Conservation (phyloP, 2,888 invertebrate genomes). For the Didymodactylos carnosus region DNA sequence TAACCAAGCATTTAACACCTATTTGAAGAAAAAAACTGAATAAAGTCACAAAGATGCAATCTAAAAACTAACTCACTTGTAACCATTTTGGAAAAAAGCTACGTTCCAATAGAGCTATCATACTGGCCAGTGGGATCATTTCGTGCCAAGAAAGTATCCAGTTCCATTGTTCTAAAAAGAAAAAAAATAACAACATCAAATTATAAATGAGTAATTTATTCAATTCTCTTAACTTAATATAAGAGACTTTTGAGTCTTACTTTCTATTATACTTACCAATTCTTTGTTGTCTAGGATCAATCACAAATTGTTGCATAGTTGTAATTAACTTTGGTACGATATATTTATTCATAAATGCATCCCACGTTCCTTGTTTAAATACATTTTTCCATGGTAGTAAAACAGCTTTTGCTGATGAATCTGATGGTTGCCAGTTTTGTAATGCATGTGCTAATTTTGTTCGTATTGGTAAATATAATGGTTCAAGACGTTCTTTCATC, state of each 20-base stretch:
- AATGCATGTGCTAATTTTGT: constrained; percentile 71
- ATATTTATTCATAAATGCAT: constrained; percentile 60
- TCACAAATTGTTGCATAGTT: constrained; percentile 27
- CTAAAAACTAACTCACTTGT: neutral
- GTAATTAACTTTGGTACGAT: constrained; percentile 32
- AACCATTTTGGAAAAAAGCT: constrained; percentile 63
- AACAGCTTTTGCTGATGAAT: constrained; percentile 72
- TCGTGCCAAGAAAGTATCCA: constrained; percentile 87
- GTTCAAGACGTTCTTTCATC: constrained; percentile 43
- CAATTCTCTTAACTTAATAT: neutral
- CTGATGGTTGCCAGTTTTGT: constrained; percentile 81
- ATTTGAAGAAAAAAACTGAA: constrained; percentile 17
- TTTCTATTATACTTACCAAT: constrained; percentile 21
- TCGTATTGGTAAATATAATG: constrained; percentile 68
- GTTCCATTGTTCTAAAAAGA: constrained; percentile 56
- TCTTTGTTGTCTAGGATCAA: constrained; percentile 31
- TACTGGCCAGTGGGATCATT: constrained; percentile 52
- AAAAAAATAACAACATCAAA: neutral
- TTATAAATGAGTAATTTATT: neutral
- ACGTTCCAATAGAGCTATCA: constrained; percentile 62
- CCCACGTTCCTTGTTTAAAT: constrained; percentile 48
- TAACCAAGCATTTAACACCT: constrained; percentile 51
- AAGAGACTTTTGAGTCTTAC: neutral
- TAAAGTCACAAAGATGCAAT: neutral
- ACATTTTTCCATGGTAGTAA: constrained; percentile 66